Evolutionary conservation across 2,888 invertebrate genomes (phyloP), one percentile per base, ranked within the genome.

Genomic region (Villa cingulata): DNA sequence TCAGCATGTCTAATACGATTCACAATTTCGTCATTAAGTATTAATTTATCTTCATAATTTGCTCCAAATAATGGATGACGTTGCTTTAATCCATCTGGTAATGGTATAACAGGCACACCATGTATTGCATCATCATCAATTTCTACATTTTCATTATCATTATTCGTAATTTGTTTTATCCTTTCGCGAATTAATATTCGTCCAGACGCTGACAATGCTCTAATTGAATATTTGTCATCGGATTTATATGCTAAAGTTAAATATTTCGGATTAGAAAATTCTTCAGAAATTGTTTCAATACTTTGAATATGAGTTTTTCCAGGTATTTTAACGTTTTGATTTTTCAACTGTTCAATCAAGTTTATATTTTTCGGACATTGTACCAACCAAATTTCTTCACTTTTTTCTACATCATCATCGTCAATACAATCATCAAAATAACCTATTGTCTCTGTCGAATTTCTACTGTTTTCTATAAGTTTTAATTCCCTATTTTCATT

Each of bases 1-100:
- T 32, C 6, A 12, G 3, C 4, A 32, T 32, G 9, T 34, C 12
- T 9, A 12, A 49, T 34, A 3, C 39, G 45, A 37, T 45, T 20
- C 16, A 38, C 29, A 19, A 45, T 29, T 37, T 45, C 37, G 4
- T 42, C 14, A 16, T 29, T 27, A 17, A 49, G n/a, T 5, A 9
- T 42, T n/a, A 49, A 16, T 42, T 49, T 45, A 2, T 49, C 48
- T n/a, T 45, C 32, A 23, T 34, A 49, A 14, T 42, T 37, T n/a
- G 37, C 37, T 17, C 48, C 48, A 2, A 42, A 23, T 7, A 49
- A 20, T 2, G 48, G 48, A 38, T 49, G 48, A n/a, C 48, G 37
- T 17, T 42, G 16, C 18, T 41, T 20, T 19, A 48, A 29, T 20
- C 32, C 20, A 16, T 27, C 16, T 12, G 48, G 48, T 15, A 49